These are phyloP conservation scores for Coenonympha glycerion DNA, from an alignment of 2,888 invertebrate genomes.

Conservation along the genomic window DNA sequence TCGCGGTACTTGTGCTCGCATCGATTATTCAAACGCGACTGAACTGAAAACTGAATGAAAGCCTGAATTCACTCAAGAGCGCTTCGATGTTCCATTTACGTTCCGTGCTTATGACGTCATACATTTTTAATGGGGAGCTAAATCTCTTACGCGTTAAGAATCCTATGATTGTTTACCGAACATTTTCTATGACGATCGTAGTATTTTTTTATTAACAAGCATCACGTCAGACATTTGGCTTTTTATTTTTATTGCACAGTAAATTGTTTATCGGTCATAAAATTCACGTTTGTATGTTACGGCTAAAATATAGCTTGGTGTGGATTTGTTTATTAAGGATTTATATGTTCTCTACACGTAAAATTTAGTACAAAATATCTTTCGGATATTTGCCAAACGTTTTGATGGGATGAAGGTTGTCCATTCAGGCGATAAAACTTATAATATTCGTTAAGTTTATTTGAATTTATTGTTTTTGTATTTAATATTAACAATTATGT, in stretches of 20 bases:
- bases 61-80: slow-evolving; percentile 6
- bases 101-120: slow-evolving; percentile 12
- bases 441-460: too few relatives aligned
- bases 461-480: too few relatives aligned
- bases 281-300: slow-evolving; percentile 13
- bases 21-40: too few relatives aligned
- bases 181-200: background rate
- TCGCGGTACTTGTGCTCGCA: too few relatives aligned
- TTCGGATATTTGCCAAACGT: too few relatives aligned
- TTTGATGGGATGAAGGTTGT: too few relatives aligned
- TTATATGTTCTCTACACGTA: background rate
- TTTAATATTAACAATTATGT: too few relatives aligned
- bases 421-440: too few relatives aligned
- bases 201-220: slow-evolving; percentile 11
- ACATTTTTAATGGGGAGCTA: slow-evolving; percentile 9
- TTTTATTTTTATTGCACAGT: slow-evolving; percentile 24
- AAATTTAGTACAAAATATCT: too few relatives aligned
- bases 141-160: slow-evolving; percentile 2
- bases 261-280: slow-evolving; percentile 30
- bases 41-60: slow-evolving; percentile 21
- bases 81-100: slow-evolving; percentile 14
- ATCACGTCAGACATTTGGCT: background rate
- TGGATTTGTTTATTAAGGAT: background rate
- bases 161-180: slow-evolving; percentile 3
- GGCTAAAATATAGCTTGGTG: background rate